Percentiles rank a stretch among this genome's conserved stretches.
Evolutionary conservation across 2,797 vertebrate species (phyloP).

Genomic region (Pogoniulus pusillus): DNA sequence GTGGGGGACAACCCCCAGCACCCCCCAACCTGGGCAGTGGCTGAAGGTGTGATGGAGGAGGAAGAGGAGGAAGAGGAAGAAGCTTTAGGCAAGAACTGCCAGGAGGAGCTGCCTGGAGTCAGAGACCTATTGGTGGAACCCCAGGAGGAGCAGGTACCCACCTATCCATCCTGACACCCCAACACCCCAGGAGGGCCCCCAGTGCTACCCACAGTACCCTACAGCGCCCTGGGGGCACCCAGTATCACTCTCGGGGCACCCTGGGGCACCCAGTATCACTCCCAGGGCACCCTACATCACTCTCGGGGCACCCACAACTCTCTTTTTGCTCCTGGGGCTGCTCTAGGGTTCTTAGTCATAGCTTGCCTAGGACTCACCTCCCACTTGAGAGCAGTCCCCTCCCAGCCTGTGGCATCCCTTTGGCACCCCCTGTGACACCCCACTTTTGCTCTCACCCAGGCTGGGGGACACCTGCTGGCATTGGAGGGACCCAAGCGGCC

Average conservation of each 20-base stretch:
- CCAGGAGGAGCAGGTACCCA: slow-evolving; percentile 90
- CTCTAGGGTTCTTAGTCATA: accelerated
- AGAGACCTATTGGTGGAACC: slow-evolving; percentile 65
- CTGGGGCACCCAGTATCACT: neutral
- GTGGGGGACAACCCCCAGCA: slow-evolving; percentile 73
- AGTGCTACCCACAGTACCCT: neutral
- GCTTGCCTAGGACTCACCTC: neutral
- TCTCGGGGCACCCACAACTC: too few species aligned
- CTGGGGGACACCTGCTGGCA: neutral
- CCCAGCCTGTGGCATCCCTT: neutral
- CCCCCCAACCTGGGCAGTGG: slow-evolving; percentile 67
- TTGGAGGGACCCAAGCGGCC: slow-evolving; percentile 56
- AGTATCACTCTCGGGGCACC: accelerated
- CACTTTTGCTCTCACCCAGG: slow-evolving; percentile 40
- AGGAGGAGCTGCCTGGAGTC: slow-evolving; percentile 68
- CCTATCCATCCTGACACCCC: slow-evolving; percentile 72
- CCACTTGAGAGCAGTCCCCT: neutral
- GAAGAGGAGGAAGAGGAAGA: slow-evolving; percentile 63
- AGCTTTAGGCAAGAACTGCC: slow-evolving; percentile 70
- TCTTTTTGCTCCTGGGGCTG: accelerated
- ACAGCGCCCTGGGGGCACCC: neutral
- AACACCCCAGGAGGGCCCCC: neutral
- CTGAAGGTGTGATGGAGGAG: slow-evolving; percentile 55
- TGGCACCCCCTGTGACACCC: neutral
- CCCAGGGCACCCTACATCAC: neutral